A percentile compares a stretch with the other conserved stretches of the same genome.
Evolutionary conservation across 1,140 invertebrate species (phyloP).

Genomic region (Holotrichia oblita): DNA sequence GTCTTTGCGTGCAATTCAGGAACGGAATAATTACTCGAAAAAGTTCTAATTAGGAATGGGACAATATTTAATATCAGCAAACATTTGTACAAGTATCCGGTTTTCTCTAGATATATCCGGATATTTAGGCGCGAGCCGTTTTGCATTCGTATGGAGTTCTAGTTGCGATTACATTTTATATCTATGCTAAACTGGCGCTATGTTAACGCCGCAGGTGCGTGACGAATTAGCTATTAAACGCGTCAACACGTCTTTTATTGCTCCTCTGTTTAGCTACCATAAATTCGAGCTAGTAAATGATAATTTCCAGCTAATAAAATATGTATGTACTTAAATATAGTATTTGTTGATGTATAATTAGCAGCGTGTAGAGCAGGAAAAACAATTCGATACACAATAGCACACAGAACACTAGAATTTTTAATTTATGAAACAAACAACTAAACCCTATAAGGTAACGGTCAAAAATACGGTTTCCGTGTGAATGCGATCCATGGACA

Average conservation of each 20-base stretch:
- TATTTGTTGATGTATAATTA: too few relatives aligned
- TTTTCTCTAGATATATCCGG: neutral
- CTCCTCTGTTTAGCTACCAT: constrained; percentile 10
- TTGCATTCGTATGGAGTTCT: neutral
- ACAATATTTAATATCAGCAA: neutral
- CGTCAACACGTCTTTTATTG: constrained; percentile 12
- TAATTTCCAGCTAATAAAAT: neutral
- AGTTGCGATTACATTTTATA: neutral
- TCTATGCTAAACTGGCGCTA: neutral
- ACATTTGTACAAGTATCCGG: constrained; percentile 7
- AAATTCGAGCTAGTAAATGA: neutral
- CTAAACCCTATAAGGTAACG: too few relatives aligned
- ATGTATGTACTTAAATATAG: too few relatives aligned
- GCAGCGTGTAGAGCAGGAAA: too few relatives aligned
- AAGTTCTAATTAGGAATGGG: neutral
- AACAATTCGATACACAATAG: too few relatives aligned
- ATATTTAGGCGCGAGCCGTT: neutral
- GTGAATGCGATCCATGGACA: too few relatives aligned
- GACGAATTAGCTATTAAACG: constrained; percentile 4
- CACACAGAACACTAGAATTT: too few relatives aligned
- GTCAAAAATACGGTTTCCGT: too few relatives aligned
- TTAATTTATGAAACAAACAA: too few relatives aligned
- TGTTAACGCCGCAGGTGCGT: neutral
- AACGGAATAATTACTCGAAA: neutral
- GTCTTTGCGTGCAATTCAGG: neutral